These are phyloP conservation scores for Harlomillsia oculata DNA, from an alignment of 1,140 invertebrate species.

Conservation along the genomic window DNA sequence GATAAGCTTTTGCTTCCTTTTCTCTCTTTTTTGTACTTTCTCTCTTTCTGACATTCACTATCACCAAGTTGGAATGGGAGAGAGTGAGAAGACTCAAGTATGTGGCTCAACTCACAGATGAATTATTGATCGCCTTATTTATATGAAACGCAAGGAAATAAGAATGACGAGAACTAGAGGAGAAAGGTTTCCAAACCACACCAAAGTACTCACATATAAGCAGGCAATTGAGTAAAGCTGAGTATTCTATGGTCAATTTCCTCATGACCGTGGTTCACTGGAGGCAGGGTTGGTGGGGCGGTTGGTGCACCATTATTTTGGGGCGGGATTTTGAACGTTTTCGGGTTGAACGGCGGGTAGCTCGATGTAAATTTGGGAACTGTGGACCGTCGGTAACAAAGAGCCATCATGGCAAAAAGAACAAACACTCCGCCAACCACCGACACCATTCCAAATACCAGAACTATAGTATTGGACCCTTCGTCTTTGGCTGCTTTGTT, in stretches of 20 bases:
- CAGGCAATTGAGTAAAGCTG: conserved; percentile 34
- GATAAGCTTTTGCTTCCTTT: no score
- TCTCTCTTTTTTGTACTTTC: no score
- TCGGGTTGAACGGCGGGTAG: conserved; percentile 31
- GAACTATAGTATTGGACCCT: conserved; percentile 88
- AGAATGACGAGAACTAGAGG: no score
- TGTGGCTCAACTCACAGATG: no score
- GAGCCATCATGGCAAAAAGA: conserved; percentile 93
- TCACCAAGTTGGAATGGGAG: no score
- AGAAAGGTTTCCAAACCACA: no score
- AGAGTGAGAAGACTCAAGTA: no score
- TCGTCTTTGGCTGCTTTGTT: conserved; percentile 48
- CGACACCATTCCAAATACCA: conserved; percentile 94
- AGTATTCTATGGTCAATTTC: conserved; percentile 36
- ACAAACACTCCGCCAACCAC: conserved; percentile 97
- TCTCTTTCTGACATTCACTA: no score
- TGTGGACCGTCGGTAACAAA: conserved; percentile 69
- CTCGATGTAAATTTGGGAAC: conserved; percentile 31
- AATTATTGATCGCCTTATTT: no score
- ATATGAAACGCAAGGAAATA: no score
- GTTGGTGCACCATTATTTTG: conserved; percentile 8
- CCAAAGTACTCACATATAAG: conserved; percentile 34
- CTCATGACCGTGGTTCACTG: conserved; percentile 20
- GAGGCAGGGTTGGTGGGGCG: not conserved
- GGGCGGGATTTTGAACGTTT: conserved; percentile 31